Conservation (phyloP, 2,888 invertebrate species). For the Scaptomyza cyrtandrae region DNA sequence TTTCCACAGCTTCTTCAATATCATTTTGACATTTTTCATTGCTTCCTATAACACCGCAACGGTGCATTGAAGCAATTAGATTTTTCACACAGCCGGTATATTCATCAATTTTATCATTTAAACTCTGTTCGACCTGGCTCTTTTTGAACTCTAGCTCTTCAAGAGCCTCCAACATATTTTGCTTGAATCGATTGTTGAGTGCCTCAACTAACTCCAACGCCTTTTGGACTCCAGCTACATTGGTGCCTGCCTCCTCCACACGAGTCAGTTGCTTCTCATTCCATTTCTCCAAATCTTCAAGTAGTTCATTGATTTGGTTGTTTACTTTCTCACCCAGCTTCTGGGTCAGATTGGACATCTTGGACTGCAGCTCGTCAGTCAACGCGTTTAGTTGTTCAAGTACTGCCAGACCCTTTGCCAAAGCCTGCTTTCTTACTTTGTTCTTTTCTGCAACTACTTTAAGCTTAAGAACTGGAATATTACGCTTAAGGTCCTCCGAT, state of each 20-base stretch:
- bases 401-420: neutral
- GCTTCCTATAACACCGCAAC: neutral
- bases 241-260: neutral
- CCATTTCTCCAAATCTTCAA: slow-evolving; percentile 2
- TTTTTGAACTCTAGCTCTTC: slow-evolving; percentile 1
- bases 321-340: slow-evolving; percentile 2
- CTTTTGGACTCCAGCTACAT: neutral
- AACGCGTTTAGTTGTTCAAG: slow-evolving; percentile 9
- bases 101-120: neutral
- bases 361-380: neutral
- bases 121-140: neutral
- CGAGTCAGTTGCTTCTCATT: slow-evolving; percentile 11
- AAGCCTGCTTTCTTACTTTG: neutral
- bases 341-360: neutral
- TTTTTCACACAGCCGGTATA: neutral
- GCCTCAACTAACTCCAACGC: neutral
- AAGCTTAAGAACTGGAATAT: neutral
- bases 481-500: neutral
- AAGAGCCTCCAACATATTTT: neutral
- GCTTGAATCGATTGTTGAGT: neutral
- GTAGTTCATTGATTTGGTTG: neutral
- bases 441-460: neutral
- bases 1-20: neutral
- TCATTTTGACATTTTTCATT: neutral
- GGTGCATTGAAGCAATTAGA: neutral